A percentile compares a stretch with the other conserved stretches of the same genome.
phyloP scores from a whole-genome alignment of 2,797 vertebrate genomes.

The Rhabdomys pumilio region DNA sequence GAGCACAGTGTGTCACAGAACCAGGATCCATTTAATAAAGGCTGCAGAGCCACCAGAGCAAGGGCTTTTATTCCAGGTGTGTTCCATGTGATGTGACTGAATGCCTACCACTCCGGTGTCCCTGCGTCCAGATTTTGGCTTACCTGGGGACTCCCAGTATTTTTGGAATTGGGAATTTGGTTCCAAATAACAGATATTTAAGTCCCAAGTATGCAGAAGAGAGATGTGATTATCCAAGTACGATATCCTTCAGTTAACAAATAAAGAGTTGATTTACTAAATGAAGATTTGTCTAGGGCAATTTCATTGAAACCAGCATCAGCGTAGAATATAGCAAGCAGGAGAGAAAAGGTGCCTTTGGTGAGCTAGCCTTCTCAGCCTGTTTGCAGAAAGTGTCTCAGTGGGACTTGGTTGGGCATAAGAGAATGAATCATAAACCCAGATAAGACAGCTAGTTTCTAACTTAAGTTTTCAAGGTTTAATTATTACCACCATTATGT shows the following conservation, averaged over 20 bases:
- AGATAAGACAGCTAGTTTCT: constrained; percentile 29
- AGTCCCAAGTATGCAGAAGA: constrained; percentile 52
- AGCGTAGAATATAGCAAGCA: constrained; percentile 22
- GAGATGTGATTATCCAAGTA: constrained; percentile 3
- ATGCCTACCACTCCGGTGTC: background rate
- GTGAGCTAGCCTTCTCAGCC: background rate
- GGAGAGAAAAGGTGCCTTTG: background rate
- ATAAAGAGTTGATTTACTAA: constrained; percentile 72
- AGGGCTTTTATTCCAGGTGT: constrained; percentile 27
- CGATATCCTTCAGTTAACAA: constrained; percentile 49
- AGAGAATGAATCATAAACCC: constrained; percentile 35
- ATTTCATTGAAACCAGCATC: constrained; percentile 42
- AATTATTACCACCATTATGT: background rate
- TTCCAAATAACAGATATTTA: constrained; percentile 56
- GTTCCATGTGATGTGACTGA: background rate
- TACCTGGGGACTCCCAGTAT: background rate
- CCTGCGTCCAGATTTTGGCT: constrained; percentile 1
- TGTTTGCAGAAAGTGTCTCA: background rate
- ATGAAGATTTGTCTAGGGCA: constrained; percentile 40
- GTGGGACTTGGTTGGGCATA: background rate
- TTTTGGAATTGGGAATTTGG: constrained; percentile 60
- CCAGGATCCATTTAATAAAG: constrained; percentile 62
- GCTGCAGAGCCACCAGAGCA: background rate
- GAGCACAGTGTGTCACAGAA: constrained; percentile 47
- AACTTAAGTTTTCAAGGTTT: constrained; percentile 53